These are phyloP conservation scores for Scortum barcoo DNA, from an alignment of 2,113 vertebrate genomes.

Conservation along the genomic window DNA sequence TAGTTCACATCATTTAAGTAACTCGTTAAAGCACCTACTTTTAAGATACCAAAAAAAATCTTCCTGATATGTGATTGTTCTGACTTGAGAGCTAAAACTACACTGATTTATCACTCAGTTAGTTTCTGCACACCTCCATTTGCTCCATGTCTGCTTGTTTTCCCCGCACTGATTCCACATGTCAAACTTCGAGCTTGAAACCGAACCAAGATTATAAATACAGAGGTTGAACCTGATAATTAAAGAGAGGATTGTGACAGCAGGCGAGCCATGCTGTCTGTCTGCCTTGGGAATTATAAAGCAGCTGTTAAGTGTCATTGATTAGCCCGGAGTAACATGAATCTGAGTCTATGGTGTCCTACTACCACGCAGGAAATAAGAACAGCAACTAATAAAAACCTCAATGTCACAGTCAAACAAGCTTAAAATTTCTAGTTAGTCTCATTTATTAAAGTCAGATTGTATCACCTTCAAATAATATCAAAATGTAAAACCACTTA, in stretches of 20 bases:
- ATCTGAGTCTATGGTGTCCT: neutral
- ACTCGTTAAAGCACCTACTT: too few species aligned
- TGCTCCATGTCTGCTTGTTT: neutral
- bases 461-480: neutral
- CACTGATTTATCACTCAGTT: neutral
- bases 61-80: neutral
- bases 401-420: neutral
- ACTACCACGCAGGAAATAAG: neutral
- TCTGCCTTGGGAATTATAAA: constrained; percentile 39
- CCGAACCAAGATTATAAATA: neutral
- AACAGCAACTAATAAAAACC: neutral
- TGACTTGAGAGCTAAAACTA: neutral
- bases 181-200: neutral
- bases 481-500: neutral
- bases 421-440: neutral
- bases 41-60: neutral
- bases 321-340: constrained; percentile 10
- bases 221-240: neutral
- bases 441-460: neutral
- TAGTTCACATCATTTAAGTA: neutral
- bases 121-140: neutral
- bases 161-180: too few species aligned
- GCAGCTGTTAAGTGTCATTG: constrained; percentile 15
- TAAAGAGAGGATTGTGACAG: constrained; percentile 13
- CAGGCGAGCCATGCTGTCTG: constrained; percentile 8